Base-by-base conservation (phyloP, 2,888 invertebrate genomes). In the Andrena minutula region DNA sequence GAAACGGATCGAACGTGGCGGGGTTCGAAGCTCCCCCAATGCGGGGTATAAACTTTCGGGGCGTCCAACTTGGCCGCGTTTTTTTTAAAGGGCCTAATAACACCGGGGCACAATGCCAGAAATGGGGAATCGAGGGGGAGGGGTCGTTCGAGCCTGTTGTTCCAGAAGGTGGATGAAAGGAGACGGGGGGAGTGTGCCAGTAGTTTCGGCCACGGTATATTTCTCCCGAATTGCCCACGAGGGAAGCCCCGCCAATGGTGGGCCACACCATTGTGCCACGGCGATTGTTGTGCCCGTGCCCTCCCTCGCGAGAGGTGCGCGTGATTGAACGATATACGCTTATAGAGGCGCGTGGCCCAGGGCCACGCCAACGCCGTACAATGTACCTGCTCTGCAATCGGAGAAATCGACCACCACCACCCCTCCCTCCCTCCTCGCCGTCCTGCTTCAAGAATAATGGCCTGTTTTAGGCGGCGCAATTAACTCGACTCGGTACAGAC, bases 281-380 rank as follows among this genome's bases (percentile, higher is more conserved):
- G 71, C 70, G 51, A 81, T 81, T 81, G 80, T 79, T 79, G 74
- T 51, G 70, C 28, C 73, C 8, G 79, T 60, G 66, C 72, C 76
- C 76, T 71, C 73, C 56, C 64, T 41, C 69, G 75, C 51, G 68
- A 83, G 83, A 72, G 79, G 79, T 68, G 72, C 77, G 23, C 78
- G 83, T 86, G 86, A 86, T 86, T 87, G 80, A 86, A 86, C 86
- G 85, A 79, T 83, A 83, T 85, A 86, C 78, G 76, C 72, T 76
- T 70, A 73, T 82, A 71, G 76, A 72, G 82, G 79, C 87, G 82
- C 86, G 82, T 86, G 87, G 86, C 86, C 87, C 86, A 70, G 79
- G 84, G 86, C 87, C 76, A 84, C 84, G 72, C 75, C 76, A 73
- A 65, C 85, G 84, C 80, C 53, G 60, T 56, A 58, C 75, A 76